A percentile compares a stretch with the other conserved stretches of the same genome.
These are phyloP conservation scores for Ahaetulla prasina DNA, from an alignment of 2,113 vertebrate species.

Conservation along the genomic window DNA sequence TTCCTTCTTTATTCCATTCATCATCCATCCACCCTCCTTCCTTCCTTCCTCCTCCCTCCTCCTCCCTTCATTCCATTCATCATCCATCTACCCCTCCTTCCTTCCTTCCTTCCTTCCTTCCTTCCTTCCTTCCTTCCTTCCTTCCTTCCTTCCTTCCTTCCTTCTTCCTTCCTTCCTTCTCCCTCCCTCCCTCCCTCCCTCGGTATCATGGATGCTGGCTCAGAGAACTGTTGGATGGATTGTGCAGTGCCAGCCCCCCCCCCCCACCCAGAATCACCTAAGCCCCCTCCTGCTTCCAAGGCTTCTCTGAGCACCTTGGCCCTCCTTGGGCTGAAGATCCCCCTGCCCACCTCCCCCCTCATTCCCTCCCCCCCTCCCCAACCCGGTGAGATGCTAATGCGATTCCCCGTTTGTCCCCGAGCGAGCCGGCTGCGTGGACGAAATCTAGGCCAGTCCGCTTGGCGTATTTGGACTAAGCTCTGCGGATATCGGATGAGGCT, in stretches of 20 bases:
- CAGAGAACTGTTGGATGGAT: neutral
- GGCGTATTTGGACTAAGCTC: neutral
- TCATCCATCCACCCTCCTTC: neutral
- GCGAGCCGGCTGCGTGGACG: neutral
- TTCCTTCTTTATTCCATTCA: too few species aligned
- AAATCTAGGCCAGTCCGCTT: conserved; percentile 3
- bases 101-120: neutral
- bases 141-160: too few species aligned
- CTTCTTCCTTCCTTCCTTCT: neutral
- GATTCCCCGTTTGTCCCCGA: neutral
- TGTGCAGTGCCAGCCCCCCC: neutral
- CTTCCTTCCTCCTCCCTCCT: too few species aligned
- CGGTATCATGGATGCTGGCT: neutral
- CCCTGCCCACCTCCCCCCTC: too few species aligned
- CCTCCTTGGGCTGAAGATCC: neutral
- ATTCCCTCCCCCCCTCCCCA: neutral
- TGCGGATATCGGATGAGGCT: neutral
- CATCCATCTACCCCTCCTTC: too few species aligned
- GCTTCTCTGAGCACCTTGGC: neutral
- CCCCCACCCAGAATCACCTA: neutral
- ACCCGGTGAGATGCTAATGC: neutral
- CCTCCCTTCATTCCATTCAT: too few species aligned
- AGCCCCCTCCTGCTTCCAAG: neutral
- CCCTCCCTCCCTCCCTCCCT: too few species aligned
- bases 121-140: too few species aligned